Conservation (phyloP, 2,888 invertebrate genomes). For the Drosophila meridionalis region DNA sequence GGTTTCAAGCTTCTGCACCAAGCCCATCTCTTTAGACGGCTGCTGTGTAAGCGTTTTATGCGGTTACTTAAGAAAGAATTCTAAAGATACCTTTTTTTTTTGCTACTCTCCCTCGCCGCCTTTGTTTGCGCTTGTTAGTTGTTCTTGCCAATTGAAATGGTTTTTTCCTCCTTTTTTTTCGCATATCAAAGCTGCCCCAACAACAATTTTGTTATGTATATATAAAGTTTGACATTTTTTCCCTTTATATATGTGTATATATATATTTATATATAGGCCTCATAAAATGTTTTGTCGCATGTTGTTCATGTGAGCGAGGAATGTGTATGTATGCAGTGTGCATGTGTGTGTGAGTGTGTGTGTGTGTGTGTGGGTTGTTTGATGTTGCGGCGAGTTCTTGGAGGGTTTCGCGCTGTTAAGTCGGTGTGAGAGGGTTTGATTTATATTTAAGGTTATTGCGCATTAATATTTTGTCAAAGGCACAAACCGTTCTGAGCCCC, state of each 20-base stretch:
- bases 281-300: conserved; percentile 45
- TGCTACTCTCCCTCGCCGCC: background rate
- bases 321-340: background rate
- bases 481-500: background rate
- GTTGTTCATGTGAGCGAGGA: conserved; percentile 27
- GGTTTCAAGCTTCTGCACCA: conserved; percentile 8
- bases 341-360: conserved; percentile 2
- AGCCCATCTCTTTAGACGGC: conserved; percentile 1
- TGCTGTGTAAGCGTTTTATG: conserved; percentile 58
- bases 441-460: conserved; percentile 64
- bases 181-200: conserved; percentile 70
- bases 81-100: conserved; percentile 57
- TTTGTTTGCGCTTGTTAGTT: conserved; percentile 15
- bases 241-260: background rate
- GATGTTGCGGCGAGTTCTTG: conserved; percentile 56
- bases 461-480: conserved; percentile 44
- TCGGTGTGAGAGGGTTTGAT: conserved; percentile 28
- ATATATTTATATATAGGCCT: conserved; percentile 21
- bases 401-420: conserved; percentile 52
- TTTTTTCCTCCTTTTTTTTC: conserved; percentile 17
- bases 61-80: conserved; percentile 61
- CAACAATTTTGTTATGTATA: conserved; percentile 54
- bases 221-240: conserved; percentile 48
- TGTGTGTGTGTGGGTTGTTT: conserved; percentile 36
- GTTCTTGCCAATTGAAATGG: conserved; percentile 38